Evolutionary conservation across 2,113 vertebrate species (phyloP).

Genomic region (Semicossyphus pulcher): DNA sequence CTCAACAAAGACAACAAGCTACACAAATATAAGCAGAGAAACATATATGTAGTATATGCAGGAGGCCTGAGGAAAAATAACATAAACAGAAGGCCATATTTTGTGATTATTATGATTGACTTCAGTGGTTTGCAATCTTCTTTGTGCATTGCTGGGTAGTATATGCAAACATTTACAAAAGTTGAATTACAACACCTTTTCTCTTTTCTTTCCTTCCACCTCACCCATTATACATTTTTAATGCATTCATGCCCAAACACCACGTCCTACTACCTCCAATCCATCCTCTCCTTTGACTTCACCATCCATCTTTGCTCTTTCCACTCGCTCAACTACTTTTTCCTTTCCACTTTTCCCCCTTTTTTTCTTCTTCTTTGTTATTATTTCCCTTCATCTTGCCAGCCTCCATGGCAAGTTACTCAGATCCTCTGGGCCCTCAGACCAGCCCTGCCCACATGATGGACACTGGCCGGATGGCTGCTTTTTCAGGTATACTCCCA

Average conservation of each 20-base stretch:
- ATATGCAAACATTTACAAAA: neutral
- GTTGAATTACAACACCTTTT: neutral
- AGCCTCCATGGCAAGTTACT: constrained; percentile 70
- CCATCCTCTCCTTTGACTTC: neutral
- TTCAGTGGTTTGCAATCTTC: neutral
- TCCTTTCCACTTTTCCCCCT: neutral
- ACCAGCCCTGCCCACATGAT: constrained; percentile 57
- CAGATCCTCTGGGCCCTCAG: constrained; percentile 68
- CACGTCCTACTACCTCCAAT: neutral
- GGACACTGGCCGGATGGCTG: constrained; percentile 61
- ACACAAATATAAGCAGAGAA: no score
- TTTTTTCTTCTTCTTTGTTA: neutral
- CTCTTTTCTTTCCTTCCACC: neutral
- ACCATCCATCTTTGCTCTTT: neutral
- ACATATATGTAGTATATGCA: no score
- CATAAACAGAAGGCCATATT: no score
- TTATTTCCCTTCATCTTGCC: neutral
- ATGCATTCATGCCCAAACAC: neutral
- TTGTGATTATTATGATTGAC: no score
- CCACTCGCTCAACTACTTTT: neutral
- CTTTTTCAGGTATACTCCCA: constrained; percentile 62
- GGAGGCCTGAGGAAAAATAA: no score
- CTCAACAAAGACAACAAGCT: no score
- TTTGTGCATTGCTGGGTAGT: neutral
- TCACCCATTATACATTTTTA: constrained; percentile 12